A percentile compares a stretch with the other conserved stretches of the same genome.
Conservation (phyloP, 2,113 vertebrate genomes). For the Abramis brama region DNA sequence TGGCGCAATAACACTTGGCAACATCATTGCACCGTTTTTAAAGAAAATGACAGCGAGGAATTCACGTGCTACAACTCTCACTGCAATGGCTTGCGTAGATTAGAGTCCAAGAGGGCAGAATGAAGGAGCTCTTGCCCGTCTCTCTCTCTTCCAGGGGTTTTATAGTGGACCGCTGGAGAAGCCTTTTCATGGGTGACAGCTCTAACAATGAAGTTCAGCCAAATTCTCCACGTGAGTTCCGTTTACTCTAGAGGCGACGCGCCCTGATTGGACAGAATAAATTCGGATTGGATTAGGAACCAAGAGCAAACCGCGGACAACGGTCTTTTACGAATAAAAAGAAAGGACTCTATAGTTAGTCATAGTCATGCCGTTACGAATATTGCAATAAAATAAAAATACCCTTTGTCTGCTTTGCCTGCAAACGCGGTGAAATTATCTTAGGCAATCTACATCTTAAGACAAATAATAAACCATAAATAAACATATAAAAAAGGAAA, state of each 20-base stretch:
- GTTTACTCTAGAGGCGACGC: constrained; percentile 75
- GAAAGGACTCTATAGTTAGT: background rate
- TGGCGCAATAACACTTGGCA: constrained; percentile 87
- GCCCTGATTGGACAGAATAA: constrained; percentile 82
- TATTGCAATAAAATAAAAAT: background rate
- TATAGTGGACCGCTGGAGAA: constrained; percentile 82
- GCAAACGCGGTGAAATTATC: background rate
- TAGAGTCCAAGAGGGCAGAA: constrained; percentile 45
- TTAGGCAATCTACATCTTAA: background rate
- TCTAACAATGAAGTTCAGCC: constrained; percentile 86
- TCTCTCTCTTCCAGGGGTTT: constrained; percentile 75
- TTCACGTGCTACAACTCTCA: background rate
- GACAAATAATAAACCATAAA: background rate
- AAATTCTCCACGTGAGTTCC: constrained; percentile 83
- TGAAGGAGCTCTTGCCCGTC: constrained; percentile 32
- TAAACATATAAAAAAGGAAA: background rate
- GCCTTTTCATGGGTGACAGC: constrained; percentile 86
- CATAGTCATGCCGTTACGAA: background rate
- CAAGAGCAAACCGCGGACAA: constrained; percentile 77
- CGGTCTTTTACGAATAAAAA: background rate
- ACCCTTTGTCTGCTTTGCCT: background rate
- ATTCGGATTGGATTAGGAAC: constrained; percentile 90
- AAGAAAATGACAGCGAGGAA: constrained; percentile 11
- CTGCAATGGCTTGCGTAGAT: constrained; percentile 57
- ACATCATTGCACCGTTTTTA: constrained; percentile 83